These are phyloP conservation scores for Chauna torquata DNA, from an alignment of 2,113 vertebrate genomes.

Conservation along the genomic window DNA sequence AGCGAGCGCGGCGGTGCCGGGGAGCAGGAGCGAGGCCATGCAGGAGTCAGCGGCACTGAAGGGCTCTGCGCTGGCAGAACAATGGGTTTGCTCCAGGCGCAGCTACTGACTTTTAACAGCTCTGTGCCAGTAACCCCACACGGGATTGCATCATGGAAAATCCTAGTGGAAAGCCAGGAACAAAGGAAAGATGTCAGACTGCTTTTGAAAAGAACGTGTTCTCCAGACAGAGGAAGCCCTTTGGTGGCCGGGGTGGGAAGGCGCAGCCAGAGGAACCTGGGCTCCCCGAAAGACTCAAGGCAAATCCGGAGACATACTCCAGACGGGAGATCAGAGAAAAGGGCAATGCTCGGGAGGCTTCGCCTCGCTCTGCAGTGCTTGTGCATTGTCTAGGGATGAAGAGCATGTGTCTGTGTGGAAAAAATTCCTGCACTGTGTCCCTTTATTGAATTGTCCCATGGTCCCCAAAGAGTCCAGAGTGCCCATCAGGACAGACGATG, in stretches of 20 bases:
- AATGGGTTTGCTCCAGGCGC: constrained; percentile 68
- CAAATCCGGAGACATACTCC: constrained; percentile 14
- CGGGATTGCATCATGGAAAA: constrained; percentile 71
- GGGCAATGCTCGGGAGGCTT: neutral
- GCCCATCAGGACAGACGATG: neutral
- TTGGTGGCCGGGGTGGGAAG: constrained; percentile 39
- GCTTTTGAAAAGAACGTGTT: constrained; percentile 45
- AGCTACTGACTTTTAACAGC: constrained; percentile 70
- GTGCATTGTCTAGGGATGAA: constrained; percentile 43
- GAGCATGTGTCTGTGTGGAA: neutral
- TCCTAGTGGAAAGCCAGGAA: constrained; percentile 67
- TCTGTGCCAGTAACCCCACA: constrained; percentile 62
- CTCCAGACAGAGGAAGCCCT: constrained; percentile 9
- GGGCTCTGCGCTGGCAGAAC: constrained; percentile 50
- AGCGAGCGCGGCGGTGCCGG: neutral
- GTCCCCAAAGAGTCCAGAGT: constrained; percentile 14
- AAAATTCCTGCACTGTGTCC: constrained; percentile 17
- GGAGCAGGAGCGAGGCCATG: constrained; percentile 8
- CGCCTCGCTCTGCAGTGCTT: neutral
- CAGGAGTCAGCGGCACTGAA: constrained; percentile 51
- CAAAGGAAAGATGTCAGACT: constrained; percentile 66
- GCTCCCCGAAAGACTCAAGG: neutral
- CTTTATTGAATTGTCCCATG: constrained; percentile 18
- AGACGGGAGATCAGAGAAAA: constrained; percentile 4
- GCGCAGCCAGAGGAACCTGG: constrained; percentile 37